Evolutionary conservation across 2,888 invertebrate species (phyloP), one percentile per base, ranked within the genome.

Genomic region (Alcis repandata): DNA sequence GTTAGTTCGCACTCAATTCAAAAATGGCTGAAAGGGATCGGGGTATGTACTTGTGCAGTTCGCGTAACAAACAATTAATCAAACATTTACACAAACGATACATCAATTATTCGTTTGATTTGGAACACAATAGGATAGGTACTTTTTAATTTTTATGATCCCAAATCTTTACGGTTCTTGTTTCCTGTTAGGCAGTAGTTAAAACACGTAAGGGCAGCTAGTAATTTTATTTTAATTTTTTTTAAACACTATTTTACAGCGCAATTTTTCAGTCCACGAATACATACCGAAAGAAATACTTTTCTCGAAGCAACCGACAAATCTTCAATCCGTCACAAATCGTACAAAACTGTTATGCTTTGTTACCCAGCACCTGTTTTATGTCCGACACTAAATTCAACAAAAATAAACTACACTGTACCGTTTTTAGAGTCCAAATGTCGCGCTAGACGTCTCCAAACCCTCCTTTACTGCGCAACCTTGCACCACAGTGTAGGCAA

Each of bases 381-480:
- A 57, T 22, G 19, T n/a, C 11, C 32, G 38, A 11, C 45, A 33
- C 54, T 2, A 36, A 19, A 41, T 60, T 52, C 38, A 17, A 59
- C 54, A 38, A 57, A 64, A 64, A 63, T 32, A 63, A 65, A 60
- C 65, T 61, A 46, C 65, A 52, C 65, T 46, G 65, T 46, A 61
- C 57, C 52, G 60, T 52, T 59, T 58, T 61, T 45, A 41, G 52
- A 57, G 19, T 22, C 51, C 40, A 57, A 60, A 36, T 66, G 65
- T 57, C 60, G 59, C 59, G 41, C 19, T 49, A 51, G 59, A 51
- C 51, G 60, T 45, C 52, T 53, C 36, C 54, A 27, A 56, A 33
- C 32, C 56, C 53, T 59, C 17, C 54, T 22, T 19, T 8, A 48
- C 57, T 60, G 49, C 60, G 60, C 65, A 66, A 53, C 65, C 65